phyloP scores from a whole-genome alignment of 2,113 vertebrate genomes.

The Glaucomys volans region DNA sequence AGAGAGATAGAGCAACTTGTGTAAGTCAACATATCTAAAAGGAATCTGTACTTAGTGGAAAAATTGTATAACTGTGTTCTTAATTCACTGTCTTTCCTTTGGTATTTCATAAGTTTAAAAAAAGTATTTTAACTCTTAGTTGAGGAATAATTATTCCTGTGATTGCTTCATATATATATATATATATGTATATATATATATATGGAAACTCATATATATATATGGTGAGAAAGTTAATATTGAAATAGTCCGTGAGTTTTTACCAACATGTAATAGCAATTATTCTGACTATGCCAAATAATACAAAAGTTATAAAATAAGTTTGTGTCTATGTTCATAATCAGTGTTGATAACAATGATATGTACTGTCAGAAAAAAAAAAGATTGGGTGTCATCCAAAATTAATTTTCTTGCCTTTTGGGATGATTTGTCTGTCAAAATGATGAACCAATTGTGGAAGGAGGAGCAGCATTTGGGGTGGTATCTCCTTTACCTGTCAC shows the following conservation, averaged over 20 bases:
- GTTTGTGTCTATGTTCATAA: not conserved
- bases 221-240: not conserved
- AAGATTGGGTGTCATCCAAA: not conserved
- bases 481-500: slow-evolving; percentile 28
- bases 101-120: not conserved
- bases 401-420: slow-evolving; percentile 54
- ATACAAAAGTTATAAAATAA: not conserved
- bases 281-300: not conserved
- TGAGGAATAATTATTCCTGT: not conserved
- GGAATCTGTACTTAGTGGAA: not conserved
- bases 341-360: slow-evolving; percentile 22
- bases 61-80: not conserved
- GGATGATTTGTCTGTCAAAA: slow-evolving; percentile 58
- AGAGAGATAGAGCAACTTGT: not conserved
- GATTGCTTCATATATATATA: not conserved
- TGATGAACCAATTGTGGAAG: slow-evolving; percentile 54
- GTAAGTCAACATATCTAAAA: not conserved
- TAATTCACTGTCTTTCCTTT: not conserved
- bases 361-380: not conserved
- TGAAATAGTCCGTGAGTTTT: not conserved
- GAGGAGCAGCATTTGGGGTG: not conserved
- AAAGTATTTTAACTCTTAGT: not conserved
- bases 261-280: not conserved
- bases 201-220: no score
- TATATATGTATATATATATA: no score